These are phyloP conservation scores for Bedellia somnulentella DNA, from an alignment of 2,888 invertebrate genomes.

Conservation along the genomic window DNA sequence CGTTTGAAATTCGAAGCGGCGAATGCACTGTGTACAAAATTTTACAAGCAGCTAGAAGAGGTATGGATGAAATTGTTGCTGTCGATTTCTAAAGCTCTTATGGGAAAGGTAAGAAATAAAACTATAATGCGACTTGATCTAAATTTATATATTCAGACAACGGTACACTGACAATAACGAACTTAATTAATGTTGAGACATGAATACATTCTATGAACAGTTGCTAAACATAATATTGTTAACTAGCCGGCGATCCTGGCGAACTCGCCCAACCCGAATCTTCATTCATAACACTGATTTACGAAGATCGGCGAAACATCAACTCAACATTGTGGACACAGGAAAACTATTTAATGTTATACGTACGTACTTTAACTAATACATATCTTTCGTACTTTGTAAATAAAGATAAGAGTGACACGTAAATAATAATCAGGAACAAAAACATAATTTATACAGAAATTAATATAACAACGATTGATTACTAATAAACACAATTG, in stretches of 20 bases:
- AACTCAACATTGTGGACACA: too few relatives aligned
- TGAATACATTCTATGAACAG: constrained; percentile 27
- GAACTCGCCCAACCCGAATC: too few relatives aligned
- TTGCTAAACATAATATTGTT: constrained; percentile 17
- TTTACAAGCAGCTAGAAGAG: not conserved
- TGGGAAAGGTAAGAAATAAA: constrained; percentile 23
- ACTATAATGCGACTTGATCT: constrained; percentile 35
- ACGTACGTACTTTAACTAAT: too few relatives aligned
- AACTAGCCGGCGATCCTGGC: too few relatives aligned
- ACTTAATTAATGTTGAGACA: constrained; percentile 50
- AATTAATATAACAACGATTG: constrained; percentile 16
- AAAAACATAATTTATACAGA: too few relatives aligned
- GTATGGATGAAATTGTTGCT: too few relatives aligned
- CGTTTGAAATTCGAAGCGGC: too few relatives aligned
- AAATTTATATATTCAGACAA: constrained; percentile 62
- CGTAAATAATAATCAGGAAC: constrained; percentile 1
- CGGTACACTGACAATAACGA: constrained; percentile 62
- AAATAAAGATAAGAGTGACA: constrained; percentile 7
- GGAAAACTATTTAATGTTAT: too few relatives aligned
- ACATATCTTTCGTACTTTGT: constrained; percentile 2
- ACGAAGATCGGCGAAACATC: too few relatives aligned
- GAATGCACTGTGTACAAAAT: not conserved
- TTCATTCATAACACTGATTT: too few relatives aligned
- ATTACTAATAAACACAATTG: too few relatives aligned
- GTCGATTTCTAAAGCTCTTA: not conserved